Percentiles rank a stretch among this genome's conserved stretches.
These are phyloP conservation scores for Pseudanteris insignis DNA, from an alignment of 2,888 invertebrate genomes.

Conservation along the genomic window DNA sequence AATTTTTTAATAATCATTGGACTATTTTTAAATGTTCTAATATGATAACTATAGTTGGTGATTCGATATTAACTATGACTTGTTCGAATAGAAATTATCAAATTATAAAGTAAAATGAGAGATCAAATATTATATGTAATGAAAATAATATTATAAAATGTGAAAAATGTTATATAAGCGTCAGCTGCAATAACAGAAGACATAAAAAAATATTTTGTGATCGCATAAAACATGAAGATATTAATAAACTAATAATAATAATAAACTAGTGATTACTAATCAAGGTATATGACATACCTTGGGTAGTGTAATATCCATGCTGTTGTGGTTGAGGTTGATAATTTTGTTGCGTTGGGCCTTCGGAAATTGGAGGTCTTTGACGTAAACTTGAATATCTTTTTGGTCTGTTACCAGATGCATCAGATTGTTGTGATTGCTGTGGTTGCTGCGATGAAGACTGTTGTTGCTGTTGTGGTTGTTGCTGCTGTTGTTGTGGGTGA, in stretches of 20 bases:
- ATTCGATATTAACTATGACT: too few relatives aligned
- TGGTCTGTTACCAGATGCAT: slow-evolving; percentile 68
- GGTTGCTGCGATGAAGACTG: slow-evolving; percentile 48
- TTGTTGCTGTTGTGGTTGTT: slow-evolving; percentile 50
- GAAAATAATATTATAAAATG: background rate
- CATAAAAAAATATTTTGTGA: too few relatives aligned
- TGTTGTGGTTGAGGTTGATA: slow-evolving; percentile 59
- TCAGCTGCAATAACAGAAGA: too few relatives aligned
- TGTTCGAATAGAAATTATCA: too few relatives aligned
- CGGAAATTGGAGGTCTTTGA: slow-evolving; percentile 67
- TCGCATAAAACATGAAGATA: too few relatives aligned
- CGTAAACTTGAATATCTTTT: slow-evolving; percentile 77
- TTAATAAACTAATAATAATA: slow-evolving; percentile 1
- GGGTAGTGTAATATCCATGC: slow-evolving; percentile 62
- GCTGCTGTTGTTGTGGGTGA: slow-evolving; percentile 57
- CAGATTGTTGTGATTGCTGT: slow-evolving; percentile 48
- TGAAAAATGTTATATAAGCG: too few relatives aligned
- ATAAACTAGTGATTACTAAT: background rate
- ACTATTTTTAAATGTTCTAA: too few relatives aligned
- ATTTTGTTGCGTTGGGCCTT: slow-evolving; percentile 57
- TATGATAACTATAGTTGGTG: too few relatives aligned
- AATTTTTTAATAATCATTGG: too few relatives aligned
- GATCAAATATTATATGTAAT: background rate
- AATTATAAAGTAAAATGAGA: too few relatives aligned
- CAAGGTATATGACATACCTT: slow-evolving; percentile 48